A percentile compares a stretch with the other conserved stretches of the same genome.
phyloP scores from a whole-genome alignment of 2,888 invertebrate species.

The Oxytorus armatus region DNA sequence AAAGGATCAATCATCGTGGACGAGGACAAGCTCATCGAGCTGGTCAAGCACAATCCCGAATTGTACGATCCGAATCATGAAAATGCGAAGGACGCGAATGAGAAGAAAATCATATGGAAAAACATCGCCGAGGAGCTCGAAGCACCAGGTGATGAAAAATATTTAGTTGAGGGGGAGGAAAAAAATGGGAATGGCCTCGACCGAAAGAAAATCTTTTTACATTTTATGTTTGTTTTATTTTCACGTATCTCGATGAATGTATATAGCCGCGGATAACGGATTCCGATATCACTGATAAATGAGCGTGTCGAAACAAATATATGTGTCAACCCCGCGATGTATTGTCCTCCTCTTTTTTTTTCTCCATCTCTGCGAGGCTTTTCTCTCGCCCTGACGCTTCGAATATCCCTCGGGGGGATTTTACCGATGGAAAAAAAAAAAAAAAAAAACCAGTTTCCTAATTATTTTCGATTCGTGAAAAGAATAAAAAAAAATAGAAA shows the following conservation, averaged over 20 bases:
- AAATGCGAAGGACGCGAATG: constrained; percentile 35
- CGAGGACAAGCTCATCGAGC: constrained; percentile 68
- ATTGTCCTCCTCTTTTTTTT: constrained; percentile 11
- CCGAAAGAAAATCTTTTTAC: constrained; percentile 64
- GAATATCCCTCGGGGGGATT: background rate
- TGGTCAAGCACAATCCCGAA: constrained; percentile 67
- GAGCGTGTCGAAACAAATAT: constrained; percentile 29
- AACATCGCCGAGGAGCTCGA: constrained; percentile 67
- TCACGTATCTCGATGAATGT: constrained; percentile 39
- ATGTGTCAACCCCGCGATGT: constrained; percentile 1
- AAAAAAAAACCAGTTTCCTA: constrained; percentile 40
- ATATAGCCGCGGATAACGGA: constrained; percentile 33
- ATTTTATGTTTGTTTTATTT: constrained; percentile 64
- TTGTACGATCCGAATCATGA: constrained; percentile 67
- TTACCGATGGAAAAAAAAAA: background rate
- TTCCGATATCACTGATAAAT: constrained; percentile 44
- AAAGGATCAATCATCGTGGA: constrained; percentile 55
- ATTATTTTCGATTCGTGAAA: constrained; percentile 44
- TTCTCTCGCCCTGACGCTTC: background rate
- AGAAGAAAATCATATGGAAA: constrained; percentile 67
- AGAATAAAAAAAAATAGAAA: constrained; percentile 8
- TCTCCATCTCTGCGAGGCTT: background rate
- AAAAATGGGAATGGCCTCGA: constrained; percentile 43
- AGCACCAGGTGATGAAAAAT: constrained; percentile 68
- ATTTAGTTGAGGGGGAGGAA: constrained; percentile 3